phyloP scores from a whole-genome alignment of 92 coral and sea anemone genomes.

The Palythoa grandis region DNA sequence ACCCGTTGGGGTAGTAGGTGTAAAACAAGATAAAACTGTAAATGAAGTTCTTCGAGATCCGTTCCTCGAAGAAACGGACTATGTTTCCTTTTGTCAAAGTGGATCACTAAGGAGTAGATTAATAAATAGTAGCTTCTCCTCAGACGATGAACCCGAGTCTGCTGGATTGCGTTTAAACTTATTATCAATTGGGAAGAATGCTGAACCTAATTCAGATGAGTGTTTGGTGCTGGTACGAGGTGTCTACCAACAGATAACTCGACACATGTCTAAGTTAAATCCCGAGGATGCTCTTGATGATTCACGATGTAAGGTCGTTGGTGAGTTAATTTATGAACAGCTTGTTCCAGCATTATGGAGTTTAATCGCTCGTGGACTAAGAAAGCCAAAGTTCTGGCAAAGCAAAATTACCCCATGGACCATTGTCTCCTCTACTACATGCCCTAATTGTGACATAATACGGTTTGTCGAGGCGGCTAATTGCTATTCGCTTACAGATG shows the following conservation, averaged over 20 bases:
- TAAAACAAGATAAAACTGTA: background rate
- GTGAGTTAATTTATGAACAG: conserved; percentile 32
- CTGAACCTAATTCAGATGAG: background rate
- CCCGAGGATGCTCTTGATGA: conserved; percentile 33
- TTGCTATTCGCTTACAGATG: conserved; percentile 26
- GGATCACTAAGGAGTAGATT: conserved; percentile 20
- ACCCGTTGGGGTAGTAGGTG: background rate
- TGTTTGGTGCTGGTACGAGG: background rate
- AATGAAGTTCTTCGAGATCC: background rate
- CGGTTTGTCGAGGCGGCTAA: conserved; percentile 8
- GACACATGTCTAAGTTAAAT: conserved; percentile 27
- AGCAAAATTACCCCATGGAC: conserved; percentile 31
- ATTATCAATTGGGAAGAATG: background rate
- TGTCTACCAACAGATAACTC: conserved; percentile 26
- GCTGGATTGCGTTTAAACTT: background rate
- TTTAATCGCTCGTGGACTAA: conserved; percentile 1
- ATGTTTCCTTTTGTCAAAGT: conserved; percentile 12
- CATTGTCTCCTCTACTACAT: background rate
- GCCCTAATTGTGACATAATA: background rate
- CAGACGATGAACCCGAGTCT: background rate
- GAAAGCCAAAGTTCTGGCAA: conserved; percentile 35
- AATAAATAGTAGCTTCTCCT: background rate
- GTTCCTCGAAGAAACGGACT: background rate
- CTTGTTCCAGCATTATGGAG: conserved; percentile 23
- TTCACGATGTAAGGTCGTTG: conserved; percentile 22